Percentiles rank a stretch among this genome's conserved stretches.
Conservation (phyloP, 2,888 invertebrate genomes). For the Caenorhabditis sp. region DNA sequence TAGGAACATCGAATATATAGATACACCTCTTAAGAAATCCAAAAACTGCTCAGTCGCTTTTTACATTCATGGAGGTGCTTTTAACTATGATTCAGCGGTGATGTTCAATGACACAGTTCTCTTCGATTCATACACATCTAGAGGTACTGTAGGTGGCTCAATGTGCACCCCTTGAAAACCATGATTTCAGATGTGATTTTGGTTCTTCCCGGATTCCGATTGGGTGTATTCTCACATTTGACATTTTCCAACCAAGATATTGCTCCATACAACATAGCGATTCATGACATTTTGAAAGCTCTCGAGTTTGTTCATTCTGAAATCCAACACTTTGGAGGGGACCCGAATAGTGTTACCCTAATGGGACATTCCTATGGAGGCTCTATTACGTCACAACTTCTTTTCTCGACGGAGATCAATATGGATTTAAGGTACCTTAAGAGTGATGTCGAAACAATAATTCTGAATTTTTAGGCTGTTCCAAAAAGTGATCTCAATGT, state of each 20-base stretch:
- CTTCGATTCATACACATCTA: constrained; percentile 16
- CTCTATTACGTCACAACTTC: constrained; percentile 9
- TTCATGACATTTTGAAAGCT: constrained; percentile 42
- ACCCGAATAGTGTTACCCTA: constrained; percentile 25
- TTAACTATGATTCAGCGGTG: constrained; percentile 62
- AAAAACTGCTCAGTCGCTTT: constrained; percentile 54
- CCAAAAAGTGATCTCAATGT: constrained; percentile 36
- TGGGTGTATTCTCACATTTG: constrained; percentile 52
- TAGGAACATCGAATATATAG: too few relatives aligned
- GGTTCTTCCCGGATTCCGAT: constrained; percentile 55
- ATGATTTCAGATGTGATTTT: constrained; percentile 8
- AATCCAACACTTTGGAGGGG: constrained; percentile 41
- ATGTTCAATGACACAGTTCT: constrained; percentile 63
- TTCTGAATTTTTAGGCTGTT: constrained; percentile 25
- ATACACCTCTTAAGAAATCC: constrained; percentile 16
- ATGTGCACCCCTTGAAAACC: too few relatives aligned
- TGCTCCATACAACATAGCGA: constrained; percentile 54
- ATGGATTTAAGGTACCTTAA: constrained; percentile 24
- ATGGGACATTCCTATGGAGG: constrained; percentile 48
- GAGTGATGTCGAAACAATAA: too few relatives aligned
- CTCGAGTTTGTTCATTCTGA: constrained; percentile 37
- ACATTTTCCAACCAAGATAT: constrained; percentile 41
- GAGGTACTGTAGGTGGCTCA: too few relatives aligned
- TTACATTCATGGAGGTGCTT: constrained; percentile 64
- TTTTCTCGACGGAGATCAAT: constrained; percentile 21